phyloP scores from a whole-genome alignment of 2,113 vertebrate species.

The Pangasianodon gigas region DNA sequence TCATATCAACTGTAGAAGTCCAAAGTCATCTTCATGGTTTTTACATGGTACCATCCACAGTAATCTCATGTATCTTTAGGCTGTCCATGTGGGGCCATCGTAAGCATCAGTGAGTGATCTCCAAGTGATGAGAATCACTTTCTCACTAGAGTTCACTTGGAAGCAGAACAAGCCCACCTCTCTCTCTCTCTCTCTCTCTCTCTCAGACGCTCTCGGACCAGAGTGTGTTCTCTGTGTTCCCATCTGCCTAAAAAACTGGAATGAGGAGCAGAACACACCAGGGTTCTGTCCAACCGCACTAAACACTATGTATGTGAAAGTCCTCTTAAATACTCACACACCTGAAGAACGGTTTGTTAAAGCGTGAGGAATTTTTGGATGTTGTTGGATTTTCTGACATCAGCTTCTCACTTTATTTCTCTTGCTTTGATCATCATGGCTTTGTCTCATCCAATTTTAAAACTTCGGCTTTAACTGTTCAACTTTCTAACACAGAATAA shows the following conservation, averaged over 20 bases:
- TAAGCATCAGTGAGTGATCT: no score
- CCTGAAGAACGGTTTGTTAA: not conserved
- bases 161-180: not conserved
- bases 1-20: no score
- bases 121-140: no score
- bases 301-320: not conserved
- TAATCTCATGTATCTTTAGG: no score
- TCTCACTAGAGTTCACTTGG: no score
- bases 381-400: not conserved
- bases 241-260: not conserved
- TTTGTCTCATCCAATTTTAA: not conserved
- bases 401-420: not conserved
- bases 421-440: not conserved
- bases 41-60: no score
- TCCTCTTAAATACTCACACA: not conserved
- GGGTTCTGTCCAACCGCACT: not conserved
- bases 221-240: not conserved
- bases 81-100: no score
- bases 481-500: not conserved
- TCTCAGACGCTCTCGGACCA: not conserved
- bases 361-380: not conserved
- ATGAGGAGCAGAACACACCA: not conserved
- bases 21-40: no score
- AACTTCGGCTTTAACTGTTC: not conserved
- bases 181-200: no score